Conservation (phyloP, 2,797 vertebrate species). For the Acipenser transmontanus region DNA sequence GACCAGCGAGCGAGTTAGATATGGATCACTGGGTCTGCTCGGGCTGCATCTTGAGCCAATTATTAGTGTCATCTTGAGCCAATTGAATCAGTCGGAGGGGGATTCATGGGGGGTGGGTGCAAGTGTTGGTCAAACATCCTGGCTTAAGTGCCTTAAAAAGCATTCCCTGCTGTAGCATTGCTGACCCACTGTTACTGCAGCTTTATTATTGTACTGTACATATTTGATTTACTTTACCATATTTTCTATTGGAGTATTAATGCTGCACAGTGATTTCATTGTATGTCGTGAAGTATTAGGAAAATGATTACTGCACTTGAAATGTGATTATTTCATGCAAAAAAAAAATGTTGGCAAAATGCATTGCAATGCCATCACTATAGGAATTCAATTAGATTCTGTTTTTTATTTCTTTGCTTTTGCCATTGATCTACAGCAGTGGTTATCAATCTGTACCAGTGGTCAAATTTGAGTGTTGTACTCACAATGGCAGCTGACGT, state of each 20-base stretch:
- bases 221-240: constrained; percentile 11
- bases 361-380: no score
- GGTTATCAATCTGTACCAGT: no score
- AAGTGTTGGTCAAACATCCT: constrained; percentile 89
- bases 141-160: constrained; percentile 51
- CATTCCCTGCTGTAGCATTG: not conserved
- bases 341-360: no score
- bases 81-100: constrained; percentile 97
- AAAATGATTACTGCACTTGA: no score
- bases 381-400: no score
- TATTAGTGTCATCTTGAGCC: constrained; percentile 99
- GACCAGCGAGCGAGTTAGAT: constrained; percentile 80
- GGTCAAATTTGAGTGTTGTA: no score
- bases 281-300: no score
- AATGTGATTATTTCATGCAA: no score
- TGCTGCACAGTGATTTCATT: not conserved
- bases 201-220: constrained; percentile 13
- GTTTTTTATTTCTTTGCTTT: no score
- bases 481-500: no score
- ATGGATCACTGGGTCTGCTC: constrained; percentile 90
- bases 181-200: constrained; percentile 3
- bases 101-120: constrained; percentile 68
- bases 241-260: not conserved
- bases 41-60: constrained; percentile 97
- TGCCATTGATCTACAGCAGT: no score